Conservation (phyloP, 2,797 vertebrate species). For the Poecilia gillii region DNA sequence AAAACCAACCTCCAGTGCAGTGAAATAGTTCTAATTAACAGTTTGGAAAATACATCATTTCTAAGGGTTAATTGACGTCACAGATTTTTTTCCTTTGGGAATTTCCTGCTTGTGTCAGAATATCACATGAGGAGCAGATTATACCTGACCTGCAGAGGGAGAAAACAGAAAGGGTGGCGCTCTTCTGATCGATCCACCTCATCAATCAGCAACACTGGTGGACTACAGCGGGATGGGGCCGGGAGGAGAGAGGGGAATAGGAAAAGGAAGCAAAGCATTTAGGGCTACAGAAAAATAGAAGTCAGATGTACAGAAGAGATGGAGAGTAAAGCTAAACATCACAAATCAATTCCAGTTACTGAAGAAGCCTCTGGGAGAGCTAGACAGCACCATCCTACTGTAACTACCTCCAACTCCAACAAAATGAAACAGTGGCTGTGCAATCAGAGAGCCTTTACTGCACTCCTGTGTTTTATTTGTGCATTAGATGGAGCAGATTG, state of each 20-base stretch:
- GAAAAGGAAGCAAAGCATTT: constrained; percentile 22
- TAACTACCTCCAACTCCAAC: constrained; percentile 30
- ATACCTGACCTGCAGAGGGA: constrained; percentile 49
- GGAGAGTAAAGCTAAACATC: constrained; percentile 49
- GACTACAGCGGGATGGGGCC: constrained; percentile 24
- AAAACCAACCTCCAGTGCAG: constrained; percentile 1
- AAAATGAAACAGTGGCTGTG: constrained; percentile 44
- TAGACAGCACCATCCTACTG: constrained; percentile 31
- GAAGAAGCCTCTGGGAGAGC: constrained; percentile 46
- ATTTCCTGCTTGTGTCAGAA: constrained; percentile 63
- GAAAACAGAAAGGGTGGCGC: constrained; percentile 34
- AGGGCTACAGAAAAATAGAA: constrained; percentile 20
- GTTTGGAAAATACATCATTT: too few species aligned
- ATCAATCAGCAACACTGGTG: constrained; percentile 57
- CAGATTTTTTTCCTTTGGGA: constrained; percentile 18
- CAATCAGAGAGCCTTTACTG: constrained; percentile 36
- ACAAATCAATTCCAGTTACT: constrained; percentile 46
- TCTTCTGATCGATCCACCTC: constrained; percentile 54
- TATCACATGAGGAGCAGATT: constrained; percentile 56
- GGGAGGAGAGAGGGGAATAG: constrained; percentile 14
- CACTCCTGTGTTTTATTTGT: constrained; percentile 18
- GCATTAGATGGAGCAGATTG: constrained; percentile 27
- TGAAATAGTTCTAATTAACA: neutral
- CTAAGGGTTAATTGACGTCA: too few species aligned
- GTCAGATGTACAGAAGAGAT: constrained; percentile 34